A percentile compares a stretch with the other conserved stretches of the same genome.
These are phyloP conservation scores for Andrena trimmerana DNA, from an alignment of 2,888 invertebrate genomes.

Conservation along the genomic window DNA sequence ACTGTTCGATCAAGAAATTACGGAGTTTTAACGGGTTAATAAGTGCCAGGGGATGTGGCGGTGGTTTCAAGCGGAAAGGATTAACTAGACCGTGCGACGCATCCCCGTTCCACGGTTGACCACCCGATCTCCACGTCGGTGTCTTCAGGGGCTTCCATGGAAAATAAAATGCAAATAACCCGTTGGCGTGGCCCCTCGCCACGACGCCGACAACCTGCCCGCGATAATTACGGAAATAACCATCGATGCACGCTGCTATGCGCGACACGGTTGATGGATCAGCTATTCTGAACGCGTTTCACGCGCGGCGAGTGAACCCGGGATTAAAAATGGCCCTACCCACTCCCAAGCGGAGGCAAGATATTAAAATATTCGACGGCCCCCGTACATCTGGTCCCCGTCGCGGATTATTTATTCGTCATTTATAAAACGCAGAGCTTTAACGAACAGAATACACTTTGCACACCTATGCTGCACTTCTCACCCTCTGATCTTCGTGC, in stretches of 20 bases:
- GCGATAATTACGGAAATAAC: constrained; percentile 31
- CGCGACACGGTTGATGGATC: neutral
- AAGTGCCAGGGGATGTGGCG: constrained; percentile 24
- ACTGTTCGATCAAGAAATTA: constrained; percentile 22
- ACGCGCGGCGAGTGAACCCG: neutral
- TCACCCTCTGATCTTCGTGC: too few relatives aligned
- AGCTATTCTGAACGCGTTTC: constrained; percentile 7
- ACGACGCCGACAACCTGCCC: constrained; percentile 26
- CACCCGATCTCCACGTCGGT: constrained; percentile 24
- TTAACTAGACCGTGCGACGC: constrained; percentile 60
- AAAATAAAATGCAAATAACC: constrained; percentile 57
- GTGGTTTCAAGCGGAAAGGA: constrained; percentile 43
- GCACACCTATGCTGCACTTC: too few relatives aligned
- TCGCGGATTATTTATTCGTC: too few relatives aligned
- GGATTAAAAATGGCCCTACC: neutral
- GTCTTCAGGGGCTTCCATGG: constrained; percentile 19
- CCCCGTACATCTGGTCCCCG: too few relatives aligned
- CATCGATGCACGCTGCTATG: neutral
- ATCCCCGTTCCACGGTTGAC: constrained; percentile 44
- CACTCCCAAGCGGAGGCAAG: too few relatives aligned
- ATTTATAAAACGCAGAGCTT: too few relatives aligned
- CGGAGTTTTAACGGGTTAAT: constrained; percentile 34
- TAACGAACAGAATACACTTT: too few relatives aligned
- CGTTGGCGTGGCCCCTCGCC: constrained; percentile 43
- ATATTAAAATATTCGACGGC: too few relatives aligned